Percentiles rank a stretch among this genome's conserved stretches.
Conservation (phyloP, 2,797 vertebrate species). For the Channallabes apus region DNA sequence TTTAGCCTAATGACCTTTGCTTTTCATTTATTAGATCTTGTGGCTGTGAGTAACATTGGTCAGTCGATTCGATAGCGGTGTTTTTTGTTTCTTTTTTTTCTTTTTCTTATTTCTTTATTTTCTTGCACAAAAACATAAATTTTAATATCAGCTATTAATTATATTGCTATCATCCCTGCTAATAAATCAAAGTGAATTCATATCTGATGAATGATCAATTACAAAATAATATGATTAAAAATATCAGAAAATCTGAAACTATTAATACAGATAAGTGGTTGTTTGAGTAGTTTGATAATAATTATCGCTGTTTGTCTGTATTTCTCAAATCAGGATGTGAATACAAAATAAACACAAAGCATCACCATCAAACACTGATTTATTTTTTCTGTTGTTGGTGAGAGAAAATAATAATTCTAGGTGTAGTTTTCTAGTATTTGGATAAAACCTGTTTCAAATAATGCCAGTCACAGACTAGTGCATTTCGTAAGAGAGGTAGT, state of each 20-base stretch:
- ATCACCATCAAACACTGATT: too few species aligned
- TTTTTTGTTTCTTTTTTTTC: too few species aligned
- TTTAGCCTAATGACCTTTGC: conserved; percentile 6
- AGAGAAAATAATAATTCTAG: background rate
- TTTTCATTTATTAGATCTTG: background rate
- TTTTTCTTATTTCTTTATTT: too few species aligned
- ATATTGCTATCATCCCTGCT: too few species aligned
- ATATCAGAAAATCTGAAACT: too few species aligned
- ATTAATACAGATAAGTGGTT: too few species aligned
- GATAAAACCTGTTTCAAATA: background rate
- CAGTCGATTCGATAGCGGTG: background rate
- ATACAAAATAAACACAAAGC: background rate
- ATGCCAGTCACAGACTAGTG: background rate
- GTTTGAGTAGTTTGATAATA: background rate
- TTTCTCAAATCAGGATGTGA: background rate
- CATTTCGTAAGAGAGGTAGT: background rate
- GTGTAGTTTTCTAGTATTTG: background rate
- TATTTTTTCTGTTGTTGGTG: background rate
- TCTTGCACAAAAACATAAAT: too few species aligned
- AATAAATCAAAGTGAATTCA: too few species aligned
- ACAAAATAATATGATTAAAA: too few species aligned
- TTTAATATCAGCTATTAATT: too few species aligned
- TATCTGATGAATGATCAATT: too few species aligned
- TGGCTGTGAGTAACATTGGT: background rate
- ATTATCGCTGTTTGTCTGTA: background rate